These are phyloP conservation scores for Tanypteryx hageni DNA, from an alignment of 2,888 invertebrate species.

Conservation along the genomic window DNA sequence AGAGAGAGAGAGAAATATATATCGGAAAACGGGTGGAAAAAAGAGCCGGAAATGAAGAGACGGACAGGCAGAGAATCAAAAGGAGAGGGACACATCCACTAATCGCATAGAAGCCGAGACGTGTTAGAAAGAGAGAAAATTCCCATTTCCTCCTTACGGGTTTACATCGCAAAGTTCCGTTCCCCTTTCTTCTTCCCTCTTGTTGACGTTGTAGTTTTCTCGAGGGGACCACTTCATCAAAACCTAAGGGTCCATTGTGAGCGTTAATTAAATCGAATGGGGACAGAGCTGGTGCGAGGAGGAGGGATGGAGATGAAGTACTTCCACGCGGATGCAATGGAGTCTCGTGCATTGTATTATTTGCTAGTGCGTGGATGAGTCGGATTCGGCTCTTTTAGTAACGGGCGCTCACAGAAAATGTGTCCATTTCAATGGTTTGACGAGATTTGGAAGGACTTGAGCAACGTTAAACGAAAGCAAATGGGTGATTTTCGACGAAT, in stretches of 20 bases:
- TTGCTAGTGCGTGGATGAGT: not conserved
- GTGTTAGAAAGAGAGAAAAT: not conserved
- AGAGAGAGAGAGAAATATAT: not conserved
- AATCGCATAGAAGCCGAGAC: not conserved
- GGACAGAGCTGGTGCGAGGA: not conserved
- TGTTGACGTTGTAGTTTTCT: constrained; percentile 9
- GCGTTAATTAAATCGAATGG: constrained; percentile 33
- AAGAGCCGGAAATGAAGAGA: not conserved
- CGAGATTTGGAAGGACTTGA: no score
- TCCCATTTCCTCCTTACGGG: not conserved
- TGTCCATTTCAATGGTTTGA: no score
- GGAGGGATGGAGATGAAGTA: not conserved
- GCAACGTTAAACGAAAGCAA: no score
- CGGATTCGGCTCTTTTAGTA: not conserved
- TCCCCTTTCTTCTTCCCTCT: not conserved
- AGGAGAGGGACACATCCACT: not conserved
- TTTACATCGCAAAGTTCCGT: not conserved
- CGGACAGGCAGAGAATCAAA: not conserved
- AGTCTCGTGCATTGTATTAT: not conserved
- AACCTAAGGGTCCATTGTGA: constrained; percentile 20
- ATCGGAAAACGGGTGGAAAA: not conserved
- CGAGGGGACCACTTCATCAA: constrained; percentile 22
- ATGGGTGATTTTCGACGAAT: no score
- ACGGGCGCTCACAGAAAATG: no score
- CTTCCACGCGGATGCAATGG: not conserved